Evolutionary conservation across 2,113 vertebrate genomes (phyloP).

Genomic region (Panthera uncia): DNA sequence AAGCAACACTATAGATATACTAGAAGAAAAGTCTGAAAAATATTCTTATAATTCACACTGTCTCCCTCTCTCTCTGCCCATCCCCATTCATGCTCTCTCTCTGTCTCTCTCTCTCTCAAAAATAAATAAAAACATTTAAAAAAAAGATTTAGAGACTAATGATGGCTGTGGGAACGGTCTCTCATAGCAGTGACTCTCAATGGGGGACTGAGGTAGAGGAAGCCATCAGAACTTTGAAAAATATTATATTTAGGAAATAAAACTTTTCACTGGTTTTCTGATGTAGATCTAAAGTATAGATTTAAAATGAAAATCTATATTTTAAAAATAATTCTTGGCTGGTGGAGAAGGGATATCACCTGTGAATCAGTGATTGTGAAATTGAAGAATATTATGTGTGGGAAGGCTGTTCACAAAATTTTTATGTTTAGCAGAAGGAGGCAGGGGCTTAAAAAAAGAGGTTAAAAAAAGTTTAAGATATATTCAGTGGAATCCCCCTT

Average conservation of each 20-base stretch:
- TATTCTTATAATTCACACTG: slow-evolving; percentile 9
- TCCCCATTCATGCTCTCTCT: too few species aligned
- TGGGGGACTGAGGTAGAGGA: not conserved
- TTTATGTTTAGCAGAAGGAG: not conserved
- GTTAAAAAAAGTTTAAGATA: not conserved
- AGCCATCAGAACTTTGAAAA: not conserved
- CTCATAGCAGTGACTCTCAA: not conserved
- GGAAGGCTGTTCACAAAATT: not conserved
- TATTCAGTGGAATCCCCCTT: not conserved
- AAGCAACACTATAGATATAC: not conserved
- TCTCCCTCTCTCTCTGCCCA: too few species aligned
- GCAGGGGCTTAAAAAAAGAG: not conserved
- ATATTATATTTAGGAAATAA: slow-evolving; percentile 1
- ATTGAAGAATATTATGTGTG: not conserved
- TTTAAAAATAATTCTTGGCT: not conserved
- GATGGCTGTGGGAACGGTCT: not conserved
- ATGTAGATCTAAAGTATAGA: not conserved
- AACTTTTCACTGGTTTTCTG: slow-evolving; percentile 6
- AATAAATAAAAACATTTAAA: not conserved
- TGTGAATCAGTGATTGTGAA: not conserved
- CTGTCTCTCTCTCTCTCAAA: too few species aligned
- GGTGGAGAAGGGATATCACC: not conserved
- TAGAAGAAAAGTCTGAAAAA: not conserved
- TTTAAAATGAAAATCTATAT: too few species aligned
- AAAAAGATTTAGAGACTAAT: not conserved